Base-by-base conservation (phyloP, 92 coral and sea anemone species). In the Pocillopora grandis region DNA sequence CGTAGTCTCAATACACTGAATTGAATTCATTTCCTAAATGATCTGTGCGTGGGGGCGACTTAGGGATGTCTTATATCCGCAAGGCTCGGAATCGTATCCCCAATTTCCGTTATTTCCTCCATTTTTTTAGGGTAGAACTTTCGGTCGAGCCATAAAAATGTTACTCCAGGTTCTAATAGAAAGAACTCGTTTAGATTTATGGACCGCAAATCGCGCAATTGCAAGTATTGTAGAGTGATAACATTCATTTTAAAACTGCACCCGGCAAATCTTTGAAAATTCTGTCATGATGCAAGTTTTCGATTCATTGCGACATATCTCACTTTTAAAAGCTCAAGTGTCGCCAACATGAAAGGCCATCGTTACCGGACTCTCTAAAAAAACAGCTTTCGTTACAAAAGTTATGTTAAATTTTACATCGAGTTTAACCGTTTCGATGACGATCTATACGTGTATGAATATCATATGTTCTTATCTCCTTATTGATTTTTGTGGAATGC, bases 11-110 rank as follows among this genome's bases (percentile, higher is more conserved):
- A 61, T 68, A 68, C 84, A 16, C 19, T n/a, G 58, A 31, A 60
- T 79, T 33, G 80, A 83, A 83, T 83, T 83, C 73, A 75, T 83
- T 72, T 59, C 80, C 80, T 73, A 23, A 52, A 62, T 62, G 72
- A 71, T 72, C 61, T n/a, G 19, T 18, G 27, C 36, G 27, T 14
- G 72, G 21, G 49, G 79, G 86, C 62, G 86, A 79, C 49, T 80
- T 81, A 52, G 65, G 56, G 57, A 16, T 61, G 48, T 11, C 31
- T 27, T 9, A 49, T n/a, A 83, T 61, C 72, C 79, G 80, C 62
- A 27, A 62, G 21, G 48, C 23, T 80, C 55, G 72, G 86, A 83
- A 83, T 21, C 79, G 18, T 35, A 74, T 72, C 35, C 62, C 4
- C 48, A 49, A 63, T 72, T 83, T 83, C 80, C 86, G 80, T 74